phyloP scores from a whole-genome alignment of 2,888 invertebrate genomes.

The Perizoma affinitatum region DNA sequence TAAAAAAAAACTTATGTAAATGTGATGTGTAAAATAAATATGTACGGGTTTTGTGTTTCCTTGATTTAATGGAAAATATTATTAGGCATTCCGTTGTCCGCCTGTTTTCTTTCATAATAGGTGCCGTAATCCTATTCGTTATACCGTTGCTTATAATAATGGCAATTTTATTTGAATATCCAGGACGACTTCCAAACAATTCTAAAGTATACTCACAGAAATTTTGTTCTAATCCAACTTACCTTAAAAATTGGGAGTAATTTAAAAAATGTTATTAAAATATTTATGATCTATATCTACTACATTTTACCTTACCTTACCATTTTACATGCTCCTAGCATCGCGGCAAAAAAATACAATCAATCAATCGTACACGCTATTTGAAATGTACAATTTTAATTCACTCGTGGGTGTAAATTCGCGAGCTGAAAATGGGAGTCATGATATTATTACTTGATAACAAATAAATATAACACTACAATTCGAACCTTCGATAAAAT shows the following conservation, averaged over 20 bases:
- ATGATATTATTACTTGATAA: too few relatives aligned
- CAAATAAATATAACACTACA: too few relatives aligned
- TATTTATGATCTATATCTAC: too few relatives aligned
- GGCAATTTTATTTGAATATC: slow-evolving; percentile 20
- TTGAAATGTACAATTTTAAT: background rate
- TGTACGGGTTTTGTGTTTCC: slow-evolving; percentile 17
- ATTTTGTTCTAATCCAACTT: too few relatives aligned
- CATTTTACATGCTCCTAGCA: too few relatives aligned
- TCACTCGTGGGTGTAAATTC: background rate
- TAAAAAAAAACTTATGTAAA: background rate
- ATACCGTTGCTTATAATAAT: slow-evolving; percentile 26
- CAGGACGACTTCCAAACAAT: background rate
- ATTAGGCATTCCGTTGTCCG: slow-evolving; percentile 27
- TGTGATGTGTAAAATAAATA: slow-evolving; percentile 16
- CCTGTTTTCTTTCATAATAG: slow-evolving; percentile 33
- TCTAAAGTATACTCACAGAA: too few relatives aligned
- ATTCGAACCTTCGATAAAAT: too few relatives aligned
- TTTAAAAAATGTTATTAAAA: too few relatives aligned
- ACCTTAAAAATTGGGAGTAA: too few relatives aligned
- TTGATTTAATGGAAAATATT: slow-evolving; percentile 31
- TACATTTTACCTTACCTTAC: too few relatives aligned
- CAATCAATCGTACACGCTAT: background rate
- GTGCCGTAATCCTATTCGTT: slow-evolving; percentile 27
- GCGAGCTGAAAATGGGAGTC: too few relatives aligned
- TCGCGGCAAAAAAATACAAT: background rate